phyloP scores from a whole-genome alignment of 1,140 invertebrate species.

The Globodera rostochiensis region DNA sequence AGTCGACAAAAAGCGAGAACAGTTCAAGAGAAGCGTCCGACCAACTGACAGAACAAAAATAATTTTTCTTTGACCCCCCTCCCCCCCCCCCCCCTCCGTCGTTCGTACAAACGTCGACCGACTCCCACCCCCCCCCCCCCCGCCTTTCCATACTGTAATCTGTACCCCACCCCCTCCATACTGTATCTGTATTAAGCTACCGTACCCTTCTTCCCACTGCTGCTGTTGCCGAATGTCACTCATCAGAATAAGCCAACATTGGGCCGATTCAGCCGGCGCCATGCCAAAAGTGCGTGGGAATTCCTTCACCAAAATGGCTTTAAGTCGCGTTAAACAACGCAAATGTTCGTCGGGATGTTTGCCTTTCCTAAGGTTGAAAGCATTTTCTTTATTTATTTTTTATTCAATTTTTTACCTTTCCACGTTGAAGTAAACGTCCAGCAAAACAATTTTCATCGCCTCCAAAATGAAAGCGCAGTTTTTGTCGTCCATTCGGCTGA shows the following conservation, averaged over 20 bases:
- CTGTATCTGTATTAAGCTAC: neutral
- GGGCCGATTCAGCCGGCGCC: neutral
- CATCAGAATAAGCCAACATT: conserved; percentile 14
- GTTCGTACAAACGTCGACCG: too few relatives aligned
- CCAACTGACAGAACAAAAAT: conserved; percentile 4
- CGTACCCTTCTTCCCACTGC: neutral
- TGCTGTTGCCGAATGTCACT: neutral
- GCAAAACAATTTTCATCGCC: conserved; percentile 33
- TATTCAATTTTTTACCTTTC: conserved; percentile 1
- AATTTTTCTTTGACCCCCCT: neutral
- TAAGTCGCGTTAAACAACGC: neutral
- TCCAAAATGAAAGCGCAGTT: conserved; percentile 30
- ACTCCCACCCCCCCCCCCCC: too few relatives aligned
- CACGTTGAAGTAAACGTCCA: conserved; percentile 15
- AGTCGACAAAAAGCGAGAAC: conserved; percentile 30
- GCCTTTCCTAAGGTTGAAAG: neutral
- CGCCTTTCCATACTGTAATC: neutral
- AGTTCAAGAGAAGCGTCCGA: conserved; percentile 34
- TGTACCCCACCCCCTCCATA: neutral
- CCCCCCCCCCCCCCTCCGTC: neutral
- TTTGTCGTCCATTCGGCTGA: conserved; percentile 30
- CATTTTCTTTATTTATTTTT: neutral
- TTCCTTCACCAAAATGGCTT: neutral
- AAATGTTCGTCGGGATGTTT: neutral
- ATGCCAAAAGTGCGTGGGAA: neutral